Evolutionary conservation across 2,888 invertebrate genomes (phyloP).

Genomic region (Drosophila longiperda): DNA sequence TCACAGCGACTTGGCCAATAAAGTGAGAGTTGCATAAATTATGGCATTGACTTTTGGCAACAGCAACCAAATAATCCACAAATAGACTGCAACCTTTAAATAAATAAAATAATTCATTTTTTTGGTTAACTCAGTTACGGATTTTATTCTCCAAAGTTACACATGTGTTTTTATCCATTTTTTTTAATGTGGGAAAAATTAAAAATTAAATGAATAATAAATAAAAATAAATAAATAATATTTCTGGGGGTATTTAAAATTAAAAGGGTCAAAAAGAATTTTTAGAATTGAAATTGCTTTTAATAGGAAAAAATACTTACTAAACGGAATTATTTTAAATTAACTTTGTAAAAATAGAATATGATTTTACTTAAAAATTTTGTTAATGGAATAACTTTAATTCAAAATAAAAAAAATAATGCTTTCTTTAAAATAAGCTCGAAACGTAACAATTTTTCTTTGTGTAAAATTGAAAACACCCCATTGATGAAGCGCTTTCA

Average conservation of each 20-base stretch:
- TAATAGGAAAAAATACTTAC: background rate
- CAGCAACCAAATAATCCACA: constrained; percentile 25
- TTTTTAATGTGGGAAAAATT: background rate
- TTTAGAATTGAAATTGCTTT: too few relatives aligned
- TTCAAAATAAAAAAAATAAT: background rate
- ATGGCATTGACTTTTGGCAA: constrained; percentile 36
- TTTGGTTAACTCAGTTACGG: background rate
- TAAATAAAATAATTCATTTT: constrained; percentile 8
- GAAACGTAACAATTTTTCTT: background rate
- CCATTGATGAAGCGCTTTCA: constrained; percentile 38
- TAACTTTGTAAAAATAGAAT: background rate
- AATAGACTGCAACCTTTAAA: constrained; percentile 16
- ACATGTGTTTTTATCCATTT: background rate
- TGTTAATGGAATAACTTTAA: background rate
- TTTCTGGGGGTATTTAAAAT: too few relatives aligned
- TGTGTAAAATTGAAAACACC: constrained; percentile 5
- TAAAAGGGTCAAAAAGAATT: too few relatives aligned
- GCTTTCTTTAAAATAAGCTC: background rate
- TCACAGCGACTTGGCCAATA: constrained; percentile 42
- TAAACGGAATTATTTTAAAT: background rate
- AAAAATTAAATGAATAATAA: background rate
- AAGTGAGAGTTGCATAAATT: constrained; percentile 66
- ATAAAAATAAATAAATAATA: background rate
- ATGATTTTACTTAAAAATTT: background rate
- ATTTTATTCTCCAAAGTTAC: background rate